Evolutionary conservation across 2,113 vertebrate genomes (phyloP).

Genomic region (Chunga burmeisteri): DNA sequence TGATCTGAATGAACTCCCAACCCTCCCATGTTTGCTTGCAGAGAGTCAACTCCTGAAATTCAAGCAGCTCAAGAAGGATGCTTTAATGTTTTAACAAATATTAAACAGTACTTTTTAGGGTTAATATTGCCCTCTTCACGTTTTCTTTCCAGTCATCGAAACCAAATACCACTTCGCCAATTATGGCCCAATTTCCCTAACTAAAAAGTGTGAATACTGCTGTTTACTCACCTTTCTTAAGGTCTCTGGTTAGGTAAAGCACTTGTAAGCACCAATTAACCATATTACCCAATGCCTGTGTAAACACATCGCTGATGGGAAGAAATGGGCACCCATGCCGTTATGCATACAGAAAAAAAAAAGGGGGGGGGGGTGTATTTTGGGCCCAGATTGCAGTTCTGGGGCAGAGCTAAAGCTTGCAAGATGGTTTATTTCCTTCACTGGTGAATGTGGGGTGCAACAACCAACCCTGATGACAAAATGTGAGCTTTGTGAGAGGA

Average conservation of each 20-base stretch:
- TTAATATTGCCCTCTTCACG: neutral
- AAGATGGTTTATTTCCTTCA: neutral
- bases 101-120: neutral
- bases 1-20: neutral
- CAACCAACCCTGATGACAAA: neutral
- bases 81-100: neutral
- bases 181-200: neutral
- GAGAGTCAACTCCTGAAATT: neutral
- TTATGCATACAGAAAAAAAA: neutral
- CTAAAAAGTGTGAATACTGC: neutral
- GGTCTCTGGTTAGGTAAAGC: neutral
- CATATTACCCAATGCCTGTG: neutral
- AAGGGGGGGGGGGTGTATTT: neutral
- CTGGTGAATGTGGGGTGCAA: neutral
- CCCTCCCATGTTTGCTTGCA: rapidly evolving
- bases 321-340: neutral
- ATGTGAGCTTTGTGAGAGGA: neutral
- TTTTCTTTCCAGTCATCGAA: neutral
- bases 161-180: neutral
- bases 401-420: neutral
- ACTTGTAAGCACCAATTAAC: neutral
- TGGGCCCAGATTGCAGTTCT: neutral
- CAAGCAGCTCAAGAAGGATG: neutral
- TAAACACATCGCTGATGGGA: neutral
- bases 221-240: neutral